These are phyloP conservation scores for Antrozous pallidus DNA, from an alignment of 2,797 vertebrate genomes.

Conservation along the genomic window DNA sequence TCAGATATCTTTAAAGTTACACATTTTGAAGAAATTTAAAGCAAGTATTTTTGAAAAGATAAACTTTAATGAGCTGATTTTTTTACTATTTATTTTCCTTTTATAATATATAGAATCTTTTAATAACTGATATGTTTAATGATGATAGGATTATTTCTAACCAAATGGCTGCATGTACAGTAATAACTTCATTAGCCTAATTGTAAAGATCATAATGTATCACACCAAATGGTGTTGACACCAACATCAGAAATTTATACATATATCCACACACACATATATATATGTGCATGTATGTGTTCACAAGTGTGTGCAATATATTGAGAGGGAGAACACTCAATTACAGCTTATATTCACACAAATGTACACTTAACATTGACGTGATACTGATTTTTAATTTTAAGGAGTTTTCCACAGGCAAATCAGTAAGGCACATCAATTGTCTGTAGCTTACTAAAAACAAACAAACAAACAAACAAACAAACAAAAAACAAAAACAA, in stretches of 20 bases:
- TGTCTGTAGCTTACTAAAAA: background rate
- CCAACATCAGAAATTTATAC: background rate
- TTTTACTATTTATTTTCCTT: background rate
- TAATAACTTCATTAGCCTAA: background rate
- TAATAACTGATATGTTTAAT: background rate
- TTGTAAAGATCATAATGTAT: background rate
- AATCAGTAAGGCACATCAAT: background rate
- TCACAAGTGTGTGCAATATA: background rate
- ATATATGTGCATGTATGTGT: background rate
- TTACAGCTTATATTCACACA: background rate
- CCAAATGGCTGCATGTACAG: background rate
- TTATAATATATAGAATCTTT: background rate
- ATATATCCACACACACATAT: background rate
- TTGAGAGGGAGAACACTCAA: background rate
- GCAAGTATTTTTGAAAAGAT: conserved; percentile 23
- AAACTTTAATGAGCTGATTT: background rate
- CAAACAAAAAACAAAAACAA: no score
- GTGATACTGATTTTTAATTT: conserved; percentile 16
- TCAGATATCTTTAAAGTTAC: background rate
- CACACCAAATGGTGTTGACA: background rate
- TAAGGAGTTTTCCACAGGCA: background rate
- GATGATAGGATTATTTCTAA: background rate
- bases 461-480: no score
- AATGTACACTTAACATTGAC: background rate
- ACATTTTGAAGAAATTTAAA: conserved; percentile 6